A percentile compares a stretch with the other conserved stretches of the same genome.
Conservation (phyloP, 2,797 vertebrate species). For the Fringilla coelebs region DNA sequence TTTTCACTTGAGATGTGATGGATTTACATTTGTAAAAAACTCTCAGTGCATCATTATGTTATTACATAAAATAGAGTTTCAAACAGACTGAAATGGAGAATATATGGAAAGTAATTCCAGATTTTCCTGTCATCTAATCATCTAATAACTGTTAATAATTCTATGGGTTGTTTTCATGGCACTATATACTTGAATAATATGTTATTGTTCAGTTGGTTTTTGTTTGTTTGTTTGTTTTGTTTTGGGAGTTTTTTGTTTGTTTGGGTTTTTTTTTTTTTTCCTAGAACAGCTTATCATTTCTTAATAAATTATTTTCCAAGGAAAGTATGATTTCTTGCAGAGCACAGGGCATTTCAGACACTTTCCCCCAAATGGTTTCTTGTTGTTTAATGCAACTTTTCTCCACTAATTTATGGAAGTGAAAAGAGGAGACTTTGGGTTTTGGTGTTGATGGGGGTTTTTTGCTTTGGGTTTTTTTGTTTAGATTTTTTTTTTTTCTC, state of each 20-base stretch:
- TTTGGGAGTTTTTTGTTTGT: background rate
- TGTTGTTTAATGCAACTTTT: background rate
- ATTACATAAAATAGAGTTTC: constrained; percentile 44
- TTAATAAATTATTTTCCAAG: background rate
- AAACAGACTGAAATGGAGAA: constrained; percentile 24
- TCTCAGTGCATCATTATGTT: constrained; percentile 59
- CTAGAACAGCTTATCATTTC: constrained; percentile 12
- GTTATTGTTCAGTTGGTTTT: background rate
- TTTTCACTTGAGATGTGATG: constrained; percentile 61
- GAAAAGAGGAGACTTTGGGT: background rate
- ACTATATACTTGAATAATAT: background rate
- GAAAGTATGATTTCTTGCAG: background rate
- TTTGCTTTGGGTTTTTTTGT: background rate
- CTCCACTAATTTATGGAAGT: background rate
- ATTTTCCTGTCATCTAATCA: background rate
- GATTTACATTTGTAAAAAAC: constrained; percentile 74
- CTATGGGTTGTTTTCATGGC: background rate
- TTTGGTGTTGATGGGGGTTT: background rate
- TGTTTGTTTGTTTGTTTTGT: background rate
- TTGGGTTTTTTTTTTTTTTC: background rate
- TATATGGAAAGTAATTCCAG: constrained; percentile 7
- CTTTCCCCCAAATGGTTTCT: background rate
- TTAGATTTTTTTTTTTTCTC: background rate
- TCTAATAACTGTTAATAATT: background rate
- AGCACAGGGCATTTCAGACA: background rate